Percentiles rank a stretch among this genome's conserved stretches.
phyloP scores from a whole-genome alignment of 2,797 vertebrate species.

The Coranthus polyacanthus region DNA sequence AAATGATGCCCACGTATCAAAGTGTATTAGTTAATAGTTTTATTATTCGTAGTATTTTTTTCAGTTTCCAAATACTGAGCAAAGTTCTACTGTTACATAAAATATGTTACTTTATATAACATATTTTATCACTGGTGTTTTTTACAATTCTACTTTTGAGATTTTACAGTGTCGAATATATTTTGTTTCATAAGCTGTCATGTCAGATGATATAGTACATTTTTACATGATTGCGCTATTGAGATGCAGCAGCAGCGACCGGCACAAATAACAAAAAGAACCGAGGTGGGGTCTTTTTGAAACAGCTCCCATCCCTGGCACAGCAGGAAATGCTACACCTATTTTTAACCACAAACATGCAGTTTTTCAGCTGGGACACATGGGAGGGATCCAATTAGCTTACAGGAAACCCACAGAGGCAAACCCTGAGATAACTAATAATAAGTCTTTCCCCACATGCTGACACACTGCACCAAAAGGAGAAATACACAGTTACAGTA shows the following conservation, averaged over 20 bases:
- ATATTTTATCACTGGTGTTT: neutral
- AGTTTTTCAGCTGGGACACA: slow-evolving; percentile 80
- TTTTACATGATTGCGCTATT: neutral
- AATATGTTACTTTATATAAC: neutral
- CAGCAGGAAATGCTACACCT: slow-evolving; percentile 82
- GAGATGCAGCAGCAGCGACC: slow-evolving; percentile 25
- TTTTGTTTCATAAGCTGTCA: neutral
- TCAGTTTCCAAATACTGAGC: neutral
- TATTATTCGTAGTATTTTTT: neutral
- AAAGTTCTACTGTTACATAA: neutral
- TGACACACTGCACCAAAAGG: neutral
- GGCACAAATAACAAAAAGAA: slow-evolving; percentile 38
- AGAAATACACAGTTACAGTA: too few relatives aligned
- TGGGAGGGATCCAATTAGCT: slow-evolving; percentile 85
- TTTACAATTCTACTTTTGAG: neutral
- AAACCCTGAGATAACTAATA: slow-evolving; percentile 83
- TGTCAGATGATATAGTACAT: neutral
- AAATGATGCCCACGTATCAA: too few relatives aligned
- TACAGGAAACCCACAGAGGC: slow-evolving; percentile 82
- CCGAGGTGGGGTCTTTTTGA: slow-evolving; percentile 58
- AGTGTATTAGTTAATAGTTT: too few relatives aligned
- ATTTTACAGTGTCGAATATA: neutral
- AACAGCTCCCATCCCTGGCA: slow-evolving; percentile 47
- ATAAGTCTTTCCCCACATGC: slow-evolving; percentile 67
- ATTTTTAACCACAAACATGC: slow-evolving; percentile 85